A percentile compares a stretch with the other conserved stretches of the same genome.
These are phyloP conservation scores for Neelides sp. DNA, from an alignment of 1,140 invertebrate genomes.

Conservation along the genomic window DNA sequence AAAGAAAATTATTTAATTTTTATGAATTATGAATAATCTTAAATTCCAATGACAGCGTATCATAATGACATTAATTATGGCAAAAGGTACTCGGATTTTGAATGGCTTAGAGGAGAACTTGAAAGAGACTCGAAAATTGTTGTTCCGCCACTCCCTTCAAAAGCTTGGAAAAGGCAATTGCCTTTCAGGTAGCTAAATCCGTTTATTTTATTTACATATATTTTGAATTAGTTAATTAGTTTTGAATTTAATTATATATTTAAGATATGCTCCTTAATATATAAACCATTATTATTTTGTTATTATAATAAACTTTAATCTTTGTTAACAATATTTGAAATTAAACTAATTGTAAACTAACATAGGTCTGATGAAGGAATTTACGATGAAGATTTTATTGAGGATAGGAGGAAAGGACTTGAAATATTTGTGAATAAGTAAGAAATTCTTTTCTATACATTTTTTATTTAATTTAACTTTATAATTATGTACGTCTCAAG, in stretches of 20 bases:
- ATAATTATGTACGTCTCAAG: too few species aligned
- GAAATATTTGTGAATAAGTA: conserved; percentile 98
- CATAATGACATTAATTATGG: neutral
- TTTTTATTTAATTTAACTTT: neutral
- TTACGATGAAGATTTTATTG: conserved; percentile 99
- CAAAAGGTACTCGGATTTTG: conserved; percentile 80
- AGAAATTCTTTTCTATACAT: conserved; percentile 32
- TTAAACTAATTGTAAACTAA: neutral
- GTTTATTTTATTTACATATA: neutral
- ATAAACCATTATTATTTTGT: conserved; percentile 1
- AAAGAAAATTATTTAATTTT: neutral
- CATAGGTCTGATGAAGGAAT: conserved; percentile 88
- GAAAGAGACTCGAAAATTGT: conserved; percentile 99
- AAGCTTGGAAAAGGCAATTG: conserved; percentile 95
- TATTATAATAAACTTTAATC: neutral
- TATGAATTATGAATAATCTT: neutral
- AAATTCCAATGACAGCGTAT: neutral
- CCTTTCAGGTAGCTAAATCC: conserved; percentile 56
- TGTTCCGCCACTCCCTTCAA: conserved; percentile 90
- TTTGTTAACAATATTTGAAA: neutral
- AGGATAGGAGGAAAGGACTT: conserved; percentile 92
- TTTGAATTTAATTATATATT: neutral
- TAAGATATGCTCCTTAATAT: neutral
- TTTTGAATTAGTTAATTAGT: too few species aligned
- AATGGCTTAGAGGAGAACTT: conserved; percentile 87